Base-by-base conservation (phyloP, 2,113 vertebrate species). In the Pungitius pungitius region DNA sequence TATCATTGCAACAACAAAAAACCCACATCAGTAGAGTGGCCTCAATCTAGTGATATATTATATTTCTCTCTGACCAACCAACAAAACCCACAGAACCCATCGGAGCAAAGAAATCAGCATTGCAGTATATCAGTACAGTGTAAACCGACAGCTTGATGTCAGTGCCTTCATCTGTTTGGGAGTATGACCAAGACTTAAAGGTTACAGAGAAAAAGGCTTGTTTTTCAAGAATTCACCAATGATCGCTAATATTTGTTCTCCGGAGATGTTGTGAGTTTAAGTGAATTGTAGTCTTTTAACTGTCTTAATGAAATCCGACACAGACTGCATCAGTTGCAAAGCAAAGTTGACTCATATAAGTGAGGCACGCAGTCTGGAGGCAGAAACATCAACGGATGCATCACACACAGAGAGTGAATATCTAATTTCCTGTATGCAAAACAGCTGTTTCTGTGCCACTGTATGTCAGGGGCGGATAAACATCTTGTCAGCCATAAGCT, bases 401-500 rank as follows among this genome's bases (percentile, higher is more conserved):
- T 45, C 66, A 17, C 39, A 5, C n/a, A n/a, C 56, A 35, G n/a
- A 37, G 40, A 26, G 22, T 0, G 0, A 49, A 56, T 49, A 8
- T 63, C 18, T 57, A 1, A 57, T 77, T 70, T 64, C 49, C 42
- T 47, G 8, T 55, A 12, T 30, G 17, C 17, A 18, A 69, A 49
- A 57, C 63, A 47, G 39, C 47, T 60, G 56, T 51, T 60, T 75
- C 42, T 42, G 9, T 61, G 24, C 4, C 1, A 55, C 17, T 14
- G 0, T 40, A 35, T 15, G 26, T 54, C 57, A 69, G 52, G 8
- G 26, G 59, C 20, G 3, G 37, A 78, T 35, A 52, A 43, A 78
- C 61, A 67, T 66, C 62, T 56, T 37, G 42, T 60, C 55, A 43
- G 69, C 45, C n/a, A 55, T 26, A 49, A 66, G 42, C 39, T 55